Base-by-base conservation (phyloP, 2,797 vertebrate genomes). In the Babyrousa celebensis region DNA sequence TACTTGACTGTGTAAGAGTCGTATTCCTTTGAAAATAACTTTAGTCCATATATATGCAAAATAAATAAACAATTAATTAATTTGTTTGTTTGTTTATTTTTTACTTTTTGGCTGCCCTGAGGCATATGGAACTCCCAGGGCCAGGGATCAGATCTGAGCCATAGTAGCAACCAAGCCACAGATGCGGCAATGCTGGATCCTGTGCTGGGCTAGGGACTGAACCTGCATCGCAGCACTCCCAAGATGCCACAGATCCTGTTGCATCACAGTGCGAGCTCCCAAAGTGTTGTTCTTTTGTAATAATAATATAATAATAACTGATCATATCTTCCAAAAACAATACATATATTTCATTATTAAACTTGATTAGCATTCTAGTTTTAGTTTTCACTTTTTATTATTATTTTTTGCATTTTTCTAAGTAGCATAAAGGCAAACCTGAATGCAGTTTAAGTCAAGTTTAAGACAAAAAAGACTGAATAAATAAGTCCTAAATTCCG, bases 291-390 rank as follows among this genome's bases (percentile, higher is more conserved):
- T 17, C 62, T 17, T 92, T 56, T 78, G 87, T 77, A 94, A 86
- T 85, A 58, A 78, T 60, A 85, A 89, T 54, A 84, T 72, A 78
- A 32, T 65, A 65, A 62, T 65, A 65, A 67, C 23, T 84, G 27
- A 75, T 92, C 25, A 74, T 0, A 52, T 0, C 12, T 52, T 20
- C 48, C 23, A 74, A 52, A 86, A 74, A 58, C 6, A 82, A 60
- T 10, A 60, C 29, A 48, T 48, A n/a, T 95, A 95, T 84, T 70
- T 86, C 18, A 63, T 58, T 67, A 80, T 56, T 90, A 88, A 65
- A 65, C 16, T 21, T 77, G 48, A 16, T 52, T 88, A 65, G 18
- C 43, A 74, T 58, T 78, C 15, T 54, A 15, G 2, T 83, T 85
- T 84, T 43, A 67, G 60, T 79, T 86, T 80, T 52, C 68, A 14